Conservation (phyloP, 92 coral and sea anemone species). For the Epizoanthus stellaris region DNA sequence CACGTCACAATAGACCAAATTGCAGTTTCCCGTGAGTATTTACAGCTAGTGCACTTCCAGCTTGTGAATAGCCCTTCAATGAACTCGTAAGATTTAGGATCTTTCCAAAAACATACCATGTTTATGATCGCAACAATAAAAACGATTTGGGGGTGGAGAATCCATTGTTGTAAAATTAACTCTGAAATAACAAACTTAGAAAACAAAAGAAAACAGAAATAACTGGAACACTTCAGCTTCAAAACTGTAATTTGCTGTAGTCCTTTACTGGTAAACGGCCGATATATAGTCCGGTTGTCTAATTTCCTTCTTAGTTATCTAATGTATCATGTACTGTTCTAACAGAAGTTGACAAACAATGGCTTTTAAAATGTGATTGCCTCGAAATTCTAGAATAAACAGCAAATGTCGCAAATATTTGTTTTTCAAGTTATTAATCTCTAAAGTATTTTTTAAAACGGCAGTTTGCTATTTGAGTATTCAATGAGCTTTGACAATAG, state of each 20-base stretch:
- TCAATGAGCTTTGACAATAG: too few relatives aligned
- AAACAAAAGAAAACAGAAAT: neutral
- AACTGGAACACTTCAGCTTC: too few relatives aligned
- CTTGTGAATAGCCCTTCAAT: slow-evolving; percentile 7
- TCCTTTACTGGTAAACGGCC: too few relatives aligned
- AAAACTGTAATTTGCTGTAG: too few relatives aligned
- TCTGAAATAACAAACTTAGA: neutral
- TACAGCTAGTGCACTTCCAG: slow-evolving; percentile 8
- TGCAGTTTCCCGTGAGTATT: slow-evolving; percentile 16
- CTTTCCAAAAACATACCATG: slow-evolving; percentile 32
- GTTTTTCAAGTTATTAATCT: neutral
- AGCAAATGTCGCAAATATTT: slow-evolving; percentile 1
- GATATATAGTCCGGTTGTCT: too few relatives aligned
- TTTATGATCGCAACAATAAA: slow-evolving; percentile 36
- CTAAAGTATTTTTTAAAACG: neutral
- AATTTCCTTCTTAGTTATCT: too few relatives aligned
- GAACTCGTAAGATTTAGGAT: slow-evolving; percentile 25
- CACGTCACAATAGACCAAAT: slow-evolving; percentile 42
- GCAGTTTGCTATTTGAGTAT: neutral
- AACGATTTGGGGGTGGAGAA: slow-evolving; percentile 36
- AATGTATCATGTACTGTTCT: too few relatives aligned
- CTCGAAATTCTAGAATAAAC: neutral
- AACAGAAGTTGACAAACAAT: too few relatives aligned
- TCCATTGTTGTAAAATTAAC: slow-evolving; percentile 6
- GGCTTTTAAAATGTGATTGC: neutral